Conservation (phyloP, 2,888 invertebrate species). For the Patella pellucida region DNA sequence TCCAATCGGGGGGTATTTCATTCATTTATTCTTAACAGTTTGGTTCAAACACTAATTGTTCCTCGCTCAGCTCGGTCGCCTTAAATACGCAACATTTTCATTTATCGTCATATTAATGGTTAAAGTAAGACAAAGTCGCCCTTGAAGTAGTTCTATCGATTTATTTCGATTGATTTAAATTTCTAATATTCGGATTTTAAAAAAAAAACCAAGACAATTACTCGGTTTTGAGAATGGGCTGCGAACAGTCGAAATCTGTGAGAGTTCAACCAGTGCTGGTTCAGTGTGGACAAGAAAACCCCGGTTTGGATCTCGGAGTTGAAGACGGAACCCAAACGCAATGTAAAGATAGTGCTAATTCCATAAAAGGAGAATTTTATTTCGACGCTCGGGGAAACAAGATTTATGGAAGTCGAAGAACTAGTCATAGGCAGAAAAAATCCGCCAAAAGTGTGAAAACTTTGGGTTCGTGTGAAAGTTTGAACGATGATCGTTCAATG, state of each 20-base stretch:
- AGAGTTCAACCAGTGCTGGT: constrained; percentile 51
- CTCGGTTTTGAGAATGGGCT: constrained; percentile 45
- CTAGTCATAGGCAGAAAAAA: constrained; percentile 16
- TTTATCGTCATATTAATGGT: no score
- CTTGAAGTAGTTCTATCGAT: no score
- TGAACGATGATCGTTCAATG: constrained; percentile 40
- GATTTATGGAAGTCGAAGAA: neutral
- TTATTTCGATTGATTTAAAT: no score
- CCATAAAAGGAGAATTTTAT: constrained; percentile 33
- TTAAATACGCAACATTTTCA: no score
- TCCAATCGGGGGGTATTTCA: no score
- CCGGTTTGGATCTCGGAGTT: constrained; percentile 38
- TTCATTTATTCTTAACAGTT: no score
- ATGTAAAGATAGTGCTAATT: neutral
- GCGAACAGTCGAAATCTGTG: constrained; percentile 54
- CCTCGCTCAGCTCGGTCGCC: no score
- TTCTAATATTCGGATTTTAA: no score
- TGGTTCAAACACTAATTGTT: no score
- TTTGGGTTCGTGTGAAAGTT: constrained; percentile 42
- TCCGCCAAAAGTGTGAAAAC: constrained; percentile 36
- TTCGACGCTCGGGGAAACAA: constrained; percentile 42
- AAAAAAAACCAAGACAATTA: no score
- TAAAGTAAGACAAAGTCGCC: no score
- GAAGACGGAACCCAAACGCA: constrained; percentile 40
- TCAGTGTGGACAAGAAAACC: constrained; percentile 34